phyloP scores from a whole-genome alignment of 2,113 vertebrate genomes.

The Paracanthobrama guichenoti region DNA sequence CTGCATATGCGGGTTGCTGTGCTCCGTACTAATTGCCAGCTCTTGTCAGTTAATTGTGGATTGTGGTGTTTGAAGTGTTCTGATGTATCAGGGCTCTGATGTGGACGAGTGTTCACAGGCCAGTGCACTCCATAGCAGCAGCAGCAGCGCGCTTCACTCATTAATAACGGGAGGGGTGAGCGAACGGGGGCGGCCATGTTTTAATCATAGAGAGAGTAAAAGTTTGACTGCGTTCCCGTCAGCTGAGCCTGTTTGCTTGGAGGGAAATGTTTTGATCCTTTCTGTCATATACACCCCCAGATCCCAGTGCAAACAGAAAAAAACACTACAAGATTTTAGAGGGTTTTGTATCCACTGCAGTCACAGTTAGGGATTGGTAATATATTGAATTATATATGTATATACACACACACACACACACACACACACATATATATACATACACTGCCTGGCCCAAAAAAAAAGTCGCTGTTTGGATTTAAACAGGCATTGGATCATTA shows the following conservation, averaged over 20 bases:
- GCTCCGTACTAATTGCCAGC: slow-evolving; percentile 36
- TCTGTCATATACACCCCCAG: not conserved
- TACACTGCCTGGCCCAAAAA: no score
- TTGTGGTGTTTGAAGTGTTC: slow-evolving; percentile 42
- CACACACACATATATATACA: no score
- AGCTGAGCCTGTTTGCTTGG: not conserved
- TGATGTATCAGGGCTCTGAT: slow-evolving; percentile 29
- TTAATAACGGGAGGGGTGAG: slow-evolving; percentile 22
- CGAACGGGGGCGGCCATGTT: not conserved
- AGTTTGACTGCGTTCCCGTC: slow-evolving; percentile 6
- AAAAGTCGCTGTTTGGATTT: no score
- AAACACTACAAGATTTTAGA: slow-evolving; percentile 4
- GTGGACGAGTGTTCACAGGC: slow-evolving; percentile 27
- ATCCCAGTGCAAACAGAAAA: not conserved
- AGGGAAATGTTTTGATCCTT: slow-evolving; percentile 26
- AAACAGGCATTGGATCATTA: no score
- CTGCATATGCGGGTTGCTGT: slow-evolving; percentile 9
- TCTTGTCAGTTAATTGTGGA: slow-evolving; percentile 44
- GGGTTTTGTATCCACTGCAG: not conserved
- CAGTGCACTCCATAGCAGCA: not conserved
- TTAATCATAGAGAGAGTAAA: slow-evolving; percentile 38
- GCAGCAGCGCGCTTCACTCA: slow-evolving; percentile 10
- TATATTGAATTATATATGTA: not conserved
- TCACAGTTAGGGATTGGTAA: not conserved
- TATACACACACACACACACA: no score